phyloP scores from a whole-genome alignment of 64 coral and sea anemone genomes.

The Cladopsammia gracilis region DNA sequence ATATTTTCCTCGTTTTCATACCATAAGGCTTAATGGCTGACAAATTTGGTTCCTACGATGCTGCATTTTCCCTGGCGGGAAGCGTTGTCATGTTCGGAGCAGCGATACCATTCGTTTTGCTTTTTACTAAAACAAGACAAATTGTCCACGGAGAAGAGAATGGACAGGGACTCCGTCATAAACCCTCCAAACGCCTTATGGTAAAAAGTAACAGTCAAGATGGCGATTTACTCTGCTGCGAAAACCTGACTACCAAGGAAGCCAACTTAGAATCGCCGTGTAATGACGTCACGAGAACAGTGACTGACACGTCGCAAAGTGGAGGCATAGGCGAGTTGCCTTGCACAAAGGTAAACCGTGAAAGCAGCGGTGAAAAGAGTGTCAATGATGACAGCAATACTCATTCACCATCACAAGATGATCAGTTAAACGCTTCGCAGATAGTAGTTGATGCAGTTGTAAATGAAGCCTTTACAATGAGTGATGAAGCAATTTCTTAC shows the following conservation, averaged over 20 bases:
- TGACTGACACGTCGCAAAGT: too few species aligned
- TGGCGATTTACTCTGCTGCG: background rate
- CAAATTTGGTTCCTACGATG: conserved; percentile 38
- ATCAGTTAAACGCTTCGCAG: too few species aligned
- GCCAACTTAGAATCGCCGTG: too few species aligned
- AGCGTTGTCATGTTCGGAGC: conserved; percentile 16
- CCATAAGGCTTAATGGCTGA: conserved; percentile 52
- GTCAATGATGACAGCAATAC: too few species aligned
- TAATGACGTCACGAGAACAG: too few species aligned
- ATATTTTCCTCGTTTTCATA: too few species aligned
- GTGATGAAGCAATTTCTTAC: background rate
- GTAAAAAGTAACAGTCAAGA: background rate
- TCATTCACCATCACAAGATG: too few species aligned
- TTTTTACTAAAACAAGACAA: background rate
- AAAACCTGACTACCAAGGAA: too few species aligned
- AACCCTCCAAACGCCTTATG: background rate
- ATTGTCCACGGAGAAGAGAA: background rate
- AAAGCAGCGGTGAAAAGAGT: too few species aligned
- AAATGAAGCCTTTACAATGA: background rate
- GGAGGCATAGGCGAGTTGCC: too few species aligned
- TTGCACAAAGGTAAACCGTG: too few species aligned
- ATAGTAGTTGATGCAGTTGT: background rate
- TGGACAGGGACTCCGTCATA: background rate
- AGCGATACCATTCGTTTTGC: conserved; percentile 7
- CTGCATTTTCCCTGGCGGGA: conserved; percentile 66